phyloP scores from a whole-genome alignment of 2,797 vertebrate species.

The Syndactyla subalaris region DNA sequence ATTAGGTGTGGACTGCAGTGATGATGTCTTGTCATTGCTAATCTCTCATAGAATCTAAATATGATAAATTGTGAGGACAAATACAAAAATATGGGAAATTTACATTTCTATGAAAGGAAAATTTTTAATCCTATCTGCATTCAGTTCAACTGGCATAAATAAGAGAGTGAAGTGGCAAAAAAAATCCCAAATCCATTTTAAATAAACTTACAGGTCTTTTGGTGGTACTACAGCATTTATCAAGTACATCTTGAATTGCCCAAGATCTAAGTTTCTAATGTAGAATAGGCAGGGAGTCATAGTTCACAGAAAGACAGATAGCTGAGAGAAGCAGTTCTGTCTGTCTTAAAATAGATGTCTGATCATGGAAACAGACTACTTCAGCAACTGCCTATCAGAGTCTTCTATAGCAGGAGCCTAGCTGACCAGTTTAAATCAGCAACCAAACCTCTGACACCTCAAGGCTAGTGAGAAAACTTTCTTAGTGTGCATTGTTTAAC shows the following conservation, averaged over 20 bases:
- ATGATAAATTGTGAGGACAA: neutral
- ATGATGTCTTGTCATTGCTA: neutral
- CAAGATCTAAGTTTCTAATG: neutral
- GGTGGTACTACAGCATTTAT: neutral
- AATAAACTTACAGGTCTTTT: neutral
- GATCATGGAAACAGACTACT: neutral
- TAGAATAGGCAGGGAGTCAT: neutral
- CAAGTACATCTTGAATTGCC: neutral
- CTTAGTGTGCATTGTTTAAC: neutral
- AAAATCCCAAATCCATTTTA: neutral
- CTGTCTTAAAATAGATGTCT: constrained; percentile 29
- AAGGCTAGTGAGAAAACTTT: neutral
- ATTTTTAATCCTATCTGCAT: neutral
- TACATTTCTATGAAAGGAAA: neutral
- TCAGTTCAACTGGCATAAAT: neutral
- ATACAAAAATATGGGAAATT: neutral
- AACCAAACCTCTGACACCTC: neutral
- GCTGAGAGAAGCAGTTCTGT: neutral
- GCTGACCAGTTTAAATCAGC: neutral
- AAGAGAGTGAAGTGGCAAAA: neutral
- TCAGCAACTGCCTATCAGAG: neutral
- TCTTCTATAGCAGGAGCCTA: neutral
- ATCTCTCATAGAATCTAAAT: neutral
- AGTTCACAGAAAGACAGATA: neutral
- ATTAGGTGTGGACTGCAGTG: neutral